Evolutionary conservation across 2,113 vertebrate genomes (phyloP).

Genomic region (Hippolais icterina): DNA sequence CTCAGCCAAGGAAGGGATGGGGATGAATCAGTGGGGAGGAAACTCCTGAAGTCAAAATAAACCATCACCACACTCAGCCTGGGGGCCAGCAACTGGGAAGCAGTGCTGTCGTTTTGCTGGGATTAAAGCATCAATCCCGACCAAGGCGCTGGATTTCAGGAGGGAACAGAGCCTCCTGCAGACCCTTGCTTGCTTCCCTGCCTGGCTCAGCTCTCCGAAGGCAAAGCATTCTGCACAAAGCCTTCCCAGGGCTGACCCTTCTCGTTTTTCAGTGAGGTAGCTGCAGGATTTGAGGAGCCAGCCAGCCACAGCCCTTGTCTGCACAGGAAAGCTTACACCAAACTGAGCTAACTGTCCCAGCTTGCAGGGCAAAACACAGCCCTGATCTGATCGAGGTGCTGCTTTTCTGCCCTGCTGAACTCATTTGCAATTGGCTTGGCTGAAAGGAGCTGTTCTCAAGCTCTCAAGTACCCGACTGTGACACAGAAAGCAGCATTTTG

Average conservation of each 20-base stretch:
- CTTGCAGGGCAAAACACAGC: background rate
- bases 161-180: background rate
- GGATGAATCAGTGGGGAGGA: background rate
- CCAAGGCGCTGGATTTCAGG: background rate
- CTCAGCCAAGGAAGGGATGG: background rate
- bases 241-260: background rate
- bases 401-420: background rate
- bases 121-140: background rate
- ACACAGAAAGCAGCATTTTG: background rate
- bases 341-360: background rate
- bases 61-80: background rate
- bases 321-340: background rate
- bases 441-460: background rate
- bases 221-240: background rate
- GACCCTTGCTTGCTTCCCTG: background rate
- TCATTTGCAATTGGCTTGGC: background rate
- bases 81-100: background rate
- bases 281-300: background rate
- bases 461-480: background rate
- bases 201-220: background rate
- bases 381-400: background rate
- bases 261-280: background rate
- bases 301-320: background rate
- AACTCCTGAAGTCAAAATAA: background rate
- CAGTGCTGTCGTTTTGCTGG: background rate